phyloP scores from a whole-genome alignment of 2,797 vertebrate genomes.

The Chanos chanos region DNA sequence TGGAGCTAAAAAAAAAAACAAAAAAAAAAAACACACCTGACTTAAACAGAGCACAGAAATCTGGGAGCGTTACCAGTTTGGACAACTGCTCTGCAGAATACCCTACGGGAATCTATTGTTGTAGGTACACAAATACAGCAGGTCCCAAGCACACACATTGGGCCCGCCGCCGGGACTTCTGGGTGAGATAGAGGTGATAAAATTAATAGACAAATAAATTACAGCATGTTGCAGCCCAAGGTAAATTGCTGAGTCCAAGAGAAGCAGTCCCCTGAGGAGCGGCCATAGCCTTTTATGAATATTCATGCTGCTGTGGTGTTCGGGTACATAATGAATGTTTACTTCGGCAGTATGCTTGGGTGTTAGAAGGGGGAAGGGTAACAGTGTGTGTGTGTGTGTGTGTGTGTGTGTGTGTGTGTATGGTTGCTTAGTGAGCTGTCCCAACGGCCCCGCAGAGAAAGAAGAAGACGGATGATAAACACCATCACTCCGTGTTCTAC shows the following conservation, averaged over 20 bases:
- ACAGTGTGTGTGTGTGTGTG: constrained; percentile 26
- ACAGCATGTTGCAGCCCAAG: constrained; percentile 33
- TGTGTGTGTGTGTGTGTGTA: background rate
- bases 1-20: no score
- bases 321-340: constrained; percentile 23
- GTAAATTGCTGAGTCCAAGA: constrained; percentile 47
- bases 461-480: constrained; percentile 25
- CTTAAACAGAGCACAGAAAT: no score
- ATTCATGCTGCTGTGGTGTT: constrained; percentile 50
- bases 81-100: no score
- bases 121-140: no score
- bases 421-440: no score
- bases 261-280: constrained; percentile 39
- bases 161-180: constrained; percentile 16
- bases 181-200: background rate
- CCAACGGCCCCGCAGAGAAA: constrained; percentile 17
- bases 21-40: no score
- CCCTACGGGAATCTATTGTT: no score
- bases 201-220: background rate
- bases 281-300: constrained; percentile 52
- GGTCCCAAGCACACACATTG: no score
- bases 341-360: background rate
- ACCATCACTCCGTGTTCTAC: constrained; percentile 5
- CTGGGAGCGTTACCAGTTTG: no score
- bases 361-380: background rate